Evolutionary conservation across 2,797 vertebrate species (phyloP).

Genomic region (Hipposideros larvatus): DNA sequence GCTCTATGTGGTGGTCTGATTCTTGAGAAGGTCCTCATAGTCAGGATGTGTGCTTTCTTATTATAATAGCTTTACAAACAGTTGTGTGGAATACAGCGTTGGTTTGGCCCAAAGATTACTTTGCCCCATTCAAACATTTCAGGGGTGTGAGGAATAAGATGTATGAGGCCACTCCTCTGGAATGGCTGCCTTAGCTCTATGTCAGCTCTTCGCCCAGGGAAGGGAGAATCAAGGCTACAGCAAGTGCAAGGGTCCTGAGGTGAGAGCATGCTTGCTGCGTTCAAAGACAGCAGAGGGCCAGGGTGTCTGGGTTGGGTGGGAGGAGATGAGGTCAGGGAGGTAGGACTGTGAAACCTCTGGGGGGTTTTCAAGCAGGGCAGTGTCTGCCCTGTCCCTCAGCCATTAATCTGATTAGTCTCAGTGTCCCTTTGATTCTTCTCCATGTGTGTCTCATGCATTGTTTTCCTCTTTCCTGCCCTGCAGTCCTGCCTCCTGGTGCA

Average conservation of each 20-base stretch:
- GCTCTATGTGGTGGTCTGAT: too few relatives aligned
- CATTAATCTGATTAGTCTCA: neutral
- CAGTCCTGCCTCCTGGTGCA: neutral
- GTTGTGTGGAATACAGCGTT: too few relatives aligned
- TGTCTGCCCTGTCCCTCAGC: neutral
- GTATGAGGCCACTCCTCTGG: too few relatives aligned
- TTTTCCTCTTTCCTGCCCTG: neutral
- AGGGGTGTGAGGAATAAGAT: too few relatives aligned
- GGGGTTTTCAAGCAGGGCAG: neutral
- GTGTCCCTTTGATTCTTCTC: neutral
- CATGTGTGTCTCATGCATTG: accelerated
- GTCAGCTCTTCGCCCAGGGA: too few relatives aligned
- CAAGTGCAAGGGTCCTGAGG: neutral
- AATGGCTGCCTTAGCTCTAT: too few relatives aligned
- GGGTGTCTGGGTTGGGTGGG: neutral
- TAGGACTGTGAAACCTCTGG: neutral
- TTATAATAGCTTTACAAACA: too few relatives aligned
- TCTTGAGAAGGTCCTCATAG: too few relatives aligned
- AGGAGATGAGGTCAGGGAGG: neutral
- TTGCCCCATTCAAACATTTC: too few relatives aligned
- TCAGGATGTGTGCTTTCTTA: too few relatives aligned
- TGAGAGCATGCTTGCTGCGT: accelerated
- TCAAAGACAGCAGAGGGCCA: neutral
- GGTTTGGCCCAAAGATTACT: too few relatives aligned
- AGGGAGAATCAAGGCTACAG: neutral